These are phyloP conservation scores for Chiroxiphia lanceolata DNA, from an alignment of 2,797 vertebrate species.

Conservation along the genomic window DNA sequence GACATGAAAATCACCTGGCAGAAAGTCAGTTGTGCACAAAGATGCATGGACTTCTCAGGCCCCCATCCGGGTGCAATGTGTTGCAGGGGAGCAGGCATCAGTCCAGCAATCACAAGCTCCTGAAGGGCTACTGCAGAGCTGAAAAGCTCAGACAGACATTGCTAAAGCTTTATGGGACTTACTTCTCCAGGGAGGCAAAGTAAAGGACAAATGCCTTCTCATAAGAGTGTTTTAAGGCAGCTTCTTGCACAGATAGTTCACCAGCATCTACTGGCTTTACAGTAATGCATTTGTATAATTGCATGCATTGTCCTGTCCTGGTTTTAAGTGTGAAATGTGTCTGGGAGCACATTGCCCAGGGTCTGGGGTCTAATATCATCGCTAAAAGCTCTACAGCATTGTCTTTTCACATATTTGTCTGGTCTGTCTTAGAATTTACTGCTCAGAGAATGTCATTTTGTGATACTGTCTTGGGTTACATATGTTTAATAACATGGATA, in stretches of 20 bases:
- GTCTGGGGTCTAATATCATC: not conserved
- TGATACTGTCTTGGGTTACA: not conserved
- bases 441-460: not conserved
- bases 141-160: not conserved
- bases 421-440: not conserved
- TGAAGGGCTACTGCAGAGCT: not conserved
- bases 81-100: not conserved
- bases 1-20: constrained; percentile 32
- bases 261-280: not conserved
- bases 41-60: not conserved
- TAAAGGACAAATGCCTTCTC: not conserved
- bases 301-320: not conserved
- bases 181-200: not conserved
- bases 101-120: not conserved
- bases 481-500: not conserved
- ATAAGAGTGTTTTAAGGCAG: not conserved
- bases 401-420: not conserved
- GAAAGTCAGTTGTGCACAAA: not conserved
- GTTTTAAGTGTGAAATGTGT: not conserved
- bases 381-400: not conserved
- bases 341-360: not conserved
- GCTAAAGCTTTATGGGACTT: not conserved
- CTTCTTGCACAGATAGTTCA: not conserved
- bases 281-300: fast-evolving
- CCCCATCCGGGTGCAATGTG: not conserved